Evolutionary conservation across 2,797 vertebrate genomes (phyloP).

Genomic region (Poeciliopsis paucimaculata): DNA sequence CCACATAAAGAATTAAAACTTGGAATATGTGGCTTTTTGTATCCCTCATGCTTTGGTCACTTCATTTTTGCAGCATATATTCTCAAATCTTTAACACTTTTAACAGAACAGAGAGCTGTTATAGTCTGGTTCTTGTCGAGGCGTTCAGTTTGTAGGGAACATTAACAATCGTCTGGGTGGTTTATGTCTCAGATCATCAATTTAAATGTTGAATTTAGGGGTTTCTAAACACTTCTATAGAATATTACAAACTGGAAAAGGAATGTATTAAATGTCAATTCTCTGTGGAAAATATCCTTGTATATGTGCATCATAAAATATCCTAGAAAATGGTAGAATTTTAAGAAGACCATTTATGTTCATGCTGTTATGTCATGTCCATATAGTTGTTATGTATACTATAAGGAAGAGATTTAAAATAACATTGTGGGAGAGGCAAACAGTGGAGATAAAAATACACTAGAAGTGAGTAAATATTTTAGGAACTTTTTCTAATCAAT

Average conservation of each 20-base stretch:
- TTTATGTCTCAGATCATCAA: not conserved
- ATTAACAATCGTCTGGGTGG: not conserved
- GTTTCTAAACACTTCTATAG: not conserved
- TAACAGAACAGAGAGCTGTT: conserved; percentile 20
- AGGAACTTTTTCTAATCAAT: too few species aligned
- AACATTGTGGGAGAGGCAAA: too few species aligned
- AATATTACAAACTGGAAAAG: not conserved
- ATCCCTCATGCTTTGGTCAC: conserved; percentile 28
- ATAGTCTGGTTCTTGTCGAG: not conserved
- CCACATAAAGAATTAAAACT: conserved; percentile 27
- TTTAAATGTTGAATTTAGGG: not conserved
- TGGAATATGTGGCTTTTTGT: conserved; percentile 26
- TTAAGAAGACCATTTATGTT: not conserved
- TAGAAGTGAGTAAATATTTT: too few species aligned
- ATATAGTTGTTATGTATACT: too few species aligned
- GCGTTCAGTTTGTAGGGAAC: not conserved
- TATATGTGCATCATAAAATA: not conserved
- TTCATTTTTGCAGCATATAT: conserved; percentile 32
- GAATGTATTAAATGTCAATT: not conserved
- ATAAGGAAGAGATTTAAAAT: too few species aligned
- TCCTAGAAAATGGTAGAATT: not conserved
- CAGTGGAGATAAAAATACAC: too few species aligned
- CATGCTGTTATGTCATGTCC: not conserved
- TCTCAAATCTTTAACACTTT: conserved; percentile 45
- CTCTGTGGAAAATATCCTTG: not conserved